Evolutionary conservation across 1,140 invertebrate species (phyloP).

Genomic region (Drosophila nebulosa): DNA sequence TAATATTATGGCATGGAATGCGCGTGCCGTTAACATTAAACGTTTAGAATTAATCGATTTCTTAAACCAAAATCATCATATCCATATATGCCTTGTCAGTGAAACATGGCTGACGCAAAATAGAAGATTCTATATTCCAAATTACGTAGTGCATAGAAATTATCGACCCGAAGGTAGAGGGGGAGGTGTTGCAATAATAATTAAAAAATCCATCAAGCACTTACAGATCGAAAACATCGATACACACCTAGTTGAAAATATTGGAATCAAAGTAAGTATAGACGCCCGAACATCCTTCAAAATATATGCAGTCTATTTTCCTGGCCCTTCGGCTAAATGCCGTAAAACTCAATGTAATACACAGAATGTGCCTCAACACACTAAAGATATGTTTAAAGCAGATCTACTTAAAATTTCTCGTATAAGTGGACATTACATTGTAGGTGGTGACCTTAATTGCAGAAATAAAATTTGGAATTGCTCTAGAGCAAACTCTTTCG

Average conservation of each 20-base stretch:
- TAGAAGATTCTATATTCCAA: slow-evolving; percentile 4
- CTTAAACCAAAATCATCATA: not conserved
- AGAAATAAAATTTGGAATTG: slow-evolving; percentile 17
- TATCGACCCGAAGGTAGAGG: not conserved
- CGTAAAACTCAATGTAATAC: slow-evolving; percentile 2
- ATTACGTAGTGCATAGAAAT: slow-evolving; percentile 11
- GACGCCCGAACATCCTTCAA: not conserved
- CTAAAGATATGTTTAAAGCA: slow-evolving; percentile 6
- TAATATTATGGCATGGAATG: slow-evolving; percentile 9
- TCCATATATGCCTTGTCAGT: slow-evolving; percentile 8
- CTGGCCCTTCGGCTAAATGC: slow-evolving; percentile 6
- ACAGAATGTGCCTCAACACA: not conserved
- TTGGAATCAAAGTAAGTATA: slow-evolving; percentile 4
- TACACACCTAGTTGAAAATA: slow-evolving; percentile 11
- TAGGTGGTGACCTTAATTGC: slow-evolving; percentile 11
- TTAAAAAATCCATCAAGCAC: not conserved
- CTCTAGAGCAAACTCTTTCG: slow-evolving; percentile 2
- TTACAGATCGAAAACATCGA: not conserved
- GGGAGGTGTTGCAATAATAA: not conserved
- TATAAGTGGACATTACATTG: not conserved
- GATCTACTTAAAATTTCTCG: slow-evolving; percentile 9
- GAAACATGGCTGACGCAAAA: slow-evolving; percentile 15
- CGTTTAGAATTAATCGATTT: slow-evolving; percentile 10
- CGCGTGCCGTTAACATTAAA: not conserved
- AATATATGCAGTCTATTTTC: slow-evolving; percentile 2